Evolutionary conservation across 1,140 invertebrate species (phyloP), one percentile per base, ranked within the genome.

Genomic region (Bombus breviceps): DNA sequence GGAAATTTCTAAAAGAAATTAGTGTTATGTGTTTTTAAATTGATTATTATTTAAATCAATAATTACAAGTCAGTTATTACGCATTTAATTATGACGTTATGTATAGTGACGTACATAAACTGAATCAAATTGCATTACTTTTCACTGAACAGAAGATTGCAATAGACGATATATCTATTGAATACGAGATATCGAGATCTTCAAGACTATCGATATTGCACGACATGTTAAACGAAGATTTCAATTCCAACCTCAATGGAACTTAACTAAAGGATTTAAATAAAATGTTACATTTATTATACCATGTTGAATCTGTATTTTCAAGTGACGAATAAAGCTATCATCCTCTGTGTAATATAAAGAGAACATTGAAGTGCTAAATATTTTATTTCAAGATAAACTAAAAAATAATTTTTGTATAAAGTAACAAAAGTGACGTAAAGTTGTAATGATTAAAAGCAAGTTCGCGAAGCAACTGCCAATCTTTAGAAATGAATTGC

Each of bases 401-500:
- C 2, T 68, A 34, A 76, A 62, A 43, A 62, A 72, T 81, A 86
- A 75, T 89, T 89, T 68, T 71, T 68, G 41, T 87, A 64, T 73
- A 66, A 66, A 78, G 66, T 78, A 75, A 78, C 73, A 75, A 89
- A 76, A 84, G 87, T 90, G 84, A 85, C 89, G 86, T 88, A 79
- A 81, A 88, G 62, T 86, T 88, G 90, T 88, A 86, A 92, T 94
- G 90, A 92, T 91, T 88, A 83, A 83, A 79, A 88, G 88, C 73
- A 90, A 82, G 88, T 88, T 86, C 76, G 86, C 57, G 53, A 73
- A 80, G 78, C 47, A 85, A 90, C 85, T 88, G 82, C 81, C 69
- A 82, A 86, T 86, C 75, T 83, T 89, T 84, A 89, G 93, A 92
- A 88, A 95, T 95, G 94, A 95, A 93, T 92, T 94, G 92, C 94